Percentiles rank a stretch among this genome's conserved stretches.
Conservation (phyloP, 2,113 vertebrate genomes). For the Dendropsophus ebraccatus region DNA sequence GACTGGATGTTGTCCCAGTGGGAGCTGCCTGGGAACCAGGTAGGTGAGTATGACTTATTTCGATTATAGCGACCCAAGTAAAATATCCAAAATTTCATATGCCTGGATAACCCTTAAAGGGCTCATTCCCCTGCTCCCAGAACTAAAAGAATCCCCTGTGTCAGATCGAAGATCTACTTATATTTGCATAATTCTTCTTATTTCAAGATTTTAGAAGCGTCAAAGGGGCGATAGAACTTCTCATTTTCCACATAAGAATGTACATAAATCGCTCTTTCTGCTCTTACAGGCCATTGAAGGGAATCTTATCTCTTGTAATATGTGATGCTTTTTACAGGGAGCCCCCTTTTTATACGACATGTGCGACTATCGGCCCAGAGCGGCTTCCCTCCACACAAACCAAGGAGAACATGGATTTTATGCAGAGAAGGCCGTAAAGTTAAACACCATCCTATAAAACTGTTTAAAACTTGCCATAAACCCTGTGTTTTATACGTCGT, state of each 20-base stretch:
- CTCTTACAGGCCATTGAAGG: neutral
- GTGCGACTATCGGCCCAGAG: neutral
- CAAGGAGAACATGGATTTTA: neutral
- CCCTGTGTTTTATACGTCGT: neutral
- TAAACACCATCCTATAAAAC: neutral
- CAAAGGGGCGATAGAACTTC: neutral
- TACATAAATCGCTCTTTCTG: neutral
- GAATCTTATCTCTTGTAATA: neutral
- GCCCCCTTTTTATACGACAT: neutral
- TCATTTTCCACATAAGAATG: neutral
- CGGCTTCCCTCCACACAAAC: neutral
- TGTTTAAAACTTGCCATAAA: neutral
- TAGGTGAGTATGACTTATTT: too few relatives aligned
- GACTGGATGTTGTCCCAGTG: too few relatives aligned
- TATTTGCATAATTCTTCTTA: too few relatives aligned
- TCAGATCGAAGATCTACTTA: too few relatives aligned
- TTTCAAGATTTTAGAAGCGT: too few relatives aligned
- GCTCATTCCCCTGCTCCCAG: too few relatives aligned
- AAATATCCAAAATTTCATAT: too few relatives aligned
- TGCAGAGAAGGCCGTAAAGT: neutral
- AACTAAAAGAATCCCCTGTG: too few relatives aligned
- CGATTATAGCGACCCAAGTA: too few relatives aligned
- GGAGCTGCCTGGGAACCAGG: too few relatives aligned
- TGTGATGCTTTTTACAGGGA: neutral
- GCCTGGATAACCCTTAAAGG: too few relatives aligned